Evolutionary conservation across 2,888 invertebrate species (phyloP), one percentile per base, ranked within the genome.

Genomic region (Drosophila koepferae): DNA sequence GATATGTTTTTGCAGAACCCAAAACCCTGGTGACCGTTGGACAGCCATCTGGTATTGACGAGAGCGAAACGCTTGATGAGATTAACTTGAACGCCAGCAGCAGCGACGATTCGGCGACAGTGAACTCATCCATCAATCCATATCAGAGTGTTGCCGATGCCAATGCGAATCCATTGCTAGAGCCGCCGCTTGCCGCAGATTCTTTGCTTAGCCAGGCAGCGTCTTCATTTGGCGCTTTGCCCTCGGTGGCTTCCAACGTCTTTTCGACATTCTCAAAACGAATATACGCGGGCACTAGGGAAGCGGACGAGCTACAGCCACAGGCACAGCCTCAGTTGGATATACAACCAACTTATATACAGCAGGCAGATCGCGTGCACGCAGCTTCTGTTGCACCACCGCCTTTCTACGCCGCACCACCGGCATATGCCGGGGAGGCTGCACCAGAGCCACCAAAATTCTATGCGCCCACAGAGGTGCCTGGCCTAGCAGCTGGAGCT

Each of bases 191-290:
- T 5, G 69, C 54, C 31, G 54, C 63, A 14, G 92, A 92, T 63
- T 91, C 92, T 2, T 75, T 92, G 74, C 75, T 93, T 38, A 91
- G 91, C 53, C 91, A 92, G 80, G 91, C 92, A 41, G 92, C 92
- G 34, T 91, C 92, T 38, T 92, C 93, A 20, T 92, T 93, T 70
- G 95, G 95, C 0, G 95, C 95, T 41, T 84, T 95, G 36, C 95
- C 95, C 0, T 94, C 95, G 61, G 94, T 95, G 5, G 95, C 95
- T 0, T 95, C 95, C 54, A 95, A 95, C 12, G 95, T 95, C 0
- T 95, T 96, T 75, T 95, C 95, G 40, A 95, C 95, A 56, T 93
- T 93, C 80, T 93, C 93, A 3, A 93, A 92, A 54, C 92, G 92
- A 53, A 91, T 93, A 56, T 92, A 92, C 74, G 87, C 82, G 14